These are phyloP conservation scores for Gallinago media DNA, from an alignment of 2,113 vertebrate species.

Conservation along the genomic window DNA sequence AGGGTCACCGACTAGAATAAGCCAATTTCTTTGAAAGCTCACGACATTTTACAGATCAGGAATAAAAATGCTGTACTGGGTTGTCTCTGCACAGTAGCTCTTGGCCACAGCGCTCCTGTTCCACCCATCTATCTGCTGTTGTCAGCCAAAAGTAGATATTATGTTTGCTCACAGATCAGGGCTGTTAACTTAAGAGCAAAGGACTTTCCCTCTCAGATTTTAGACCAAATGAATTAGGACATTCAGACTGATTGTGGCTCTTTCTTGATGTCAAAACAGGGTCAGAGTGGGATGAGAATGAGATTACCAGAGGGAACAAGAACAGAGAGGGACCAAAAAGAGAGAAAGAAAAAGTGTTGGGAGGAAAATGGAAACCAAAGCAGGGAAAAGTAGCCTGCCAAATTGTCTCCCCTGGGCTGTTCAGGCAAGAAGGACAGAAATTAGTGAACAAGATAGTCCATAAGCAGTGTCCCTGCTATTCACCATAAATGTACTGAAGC, in stretches of 20 bases:
- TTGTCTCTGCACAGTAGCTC: neutral
- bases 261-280: neutral
- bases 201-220: neutral
- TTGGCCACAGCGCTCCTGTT: neutral
- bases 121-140: neutral
- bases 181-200: neutral
- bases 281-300: neutral
- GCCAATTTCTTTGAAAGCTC: neutral
- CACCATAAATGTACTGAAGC: neutral
- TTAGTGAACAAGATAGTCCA: neutral
- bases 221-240: neutral
- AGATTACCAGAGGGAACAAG: neutral
- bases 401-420: neutral
- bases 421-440: neutral
- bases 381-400: neutral
- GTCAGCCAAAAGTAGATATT: conserved; percentile 1
- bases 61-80: neutral
- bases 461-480: neutral
- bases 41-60: neutral
- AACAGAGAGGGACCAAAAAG: neutral
- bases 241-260: neutral
- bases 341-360: neutral
- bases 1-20: neutral
- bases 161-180: conserved; percentile 18
- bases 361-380: neutral